phyloP scores from a whole-genome alignment of 2,888 invertebrate species.

The Thymelicus lineola region DNA sequence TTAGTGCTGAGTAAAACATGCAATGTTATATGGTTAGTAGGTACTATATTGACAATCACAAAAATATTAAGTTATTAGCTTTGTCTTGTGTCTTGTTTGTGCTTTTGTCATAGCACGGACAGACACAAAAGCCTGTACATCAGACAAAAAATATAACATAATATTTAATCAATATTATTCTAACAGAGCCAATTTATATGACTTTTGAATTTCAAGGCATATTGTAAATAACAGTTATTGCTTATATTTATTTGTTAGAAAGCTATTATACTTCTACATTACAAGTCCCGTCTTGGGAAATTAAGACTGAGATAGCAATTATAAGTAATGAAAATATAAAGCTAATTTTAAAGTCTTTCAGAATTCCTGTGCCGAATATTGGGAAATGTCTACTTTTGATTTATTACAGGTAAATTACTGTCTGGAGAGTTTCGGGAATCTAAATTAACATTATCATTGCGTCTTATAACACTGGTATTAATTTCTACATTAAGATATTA shows the following conservation, averaged over 20 bases:
- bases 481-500: background rate
- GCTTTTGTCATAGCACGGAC: too few relatives aligned
- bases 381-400: slow-evolving; percentile 8
- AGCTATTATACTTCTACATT: background rate
- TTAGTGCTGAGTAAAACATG: too few relatives aligned
- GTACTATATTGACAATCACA: too few relatives aligned
- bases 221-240: too few relatives aligned
- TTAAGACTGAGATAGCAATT: background rate
- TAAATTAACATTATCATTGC: background rate
- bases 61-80: too few relatives aligned
- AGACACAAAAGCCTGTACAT: too few relatives aligned
- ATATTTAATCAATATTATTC: too few relatives aligned
- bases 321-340: slow-evolving; percentile 2
- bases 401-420: background rate
- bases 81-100: too few relatives aligned
- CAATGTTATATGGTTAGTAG: too few relatives aligned
- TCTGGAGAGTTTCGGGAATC: slow-evolving; percentile 3
- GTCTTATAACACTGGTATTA: background rate
- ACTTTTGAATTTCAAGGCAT: too few relatives aligned
- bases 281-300: background rate
- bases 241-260: background rate
- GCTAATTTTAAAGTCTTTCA: background rate
- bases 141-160: too few relatives aligned
- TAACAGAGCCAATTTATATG: too few relatives aligned
- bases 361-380: background rate